A percentile compares a stretch with the other conserved stretches of the same genome.
These are phyloP conservation scores for Meandrina meandrites DNA, from an alignment of 92 coral and sea anemone species.

Conservation along the genomic window DNA sequence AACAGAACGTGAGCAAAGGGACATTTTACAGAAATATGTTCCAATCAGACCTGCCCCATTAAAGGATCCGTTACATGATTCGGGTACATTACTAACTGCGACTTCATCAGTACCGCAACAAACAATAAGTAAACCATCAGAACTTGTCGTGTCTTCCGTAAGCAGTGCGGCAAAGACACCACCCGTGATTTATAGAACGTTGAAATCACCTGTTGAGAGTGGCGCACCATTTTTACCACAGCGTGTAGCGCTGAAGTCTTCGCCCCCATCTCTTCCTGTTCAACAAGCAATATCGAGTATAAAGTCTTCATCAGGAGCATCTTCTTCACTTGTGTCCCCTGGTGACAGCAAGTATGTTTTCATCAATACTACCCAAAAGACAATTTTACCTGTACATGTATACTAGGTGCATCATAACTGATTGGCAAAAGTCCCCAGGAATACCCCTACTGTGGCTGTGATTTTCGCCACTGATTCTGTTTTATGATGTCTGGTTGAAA, in stretches of 20 bases:
- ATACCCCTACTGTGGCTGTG: no score
- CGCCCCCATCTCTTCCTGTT: constrained; percentile 51
- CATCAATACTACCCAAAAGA: no score
- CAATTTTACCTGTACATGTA: no score
- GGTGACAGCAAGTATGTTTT: constrained; percentile 16
- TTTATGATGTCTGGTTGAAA: no score
- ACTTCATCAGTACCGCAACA: constrained; percentile 1
- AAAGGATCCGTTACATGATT: not conserved
- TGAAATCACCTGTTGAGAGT: constrained; percentile 50
- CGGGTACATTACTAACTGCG: not conserved
- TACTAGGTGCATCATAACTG: no score
- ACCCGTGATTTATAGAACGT: constrained; percentile 49
- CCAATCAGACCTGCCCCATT: constrained; percentile 14
- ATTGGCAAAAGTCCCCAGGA: no score
- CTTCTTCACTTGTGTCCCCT: constrained; percentile 11
- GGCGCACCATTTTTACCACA: constrained; percentile 49
- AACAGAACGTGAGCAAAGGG: not conserved
- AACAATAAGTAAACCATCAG: constrained; percentile 28
- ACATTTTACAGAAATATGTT: constrained; percentile 5
- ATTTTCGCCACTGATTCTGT: no score
- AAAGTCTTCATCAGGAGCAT: not conserved
- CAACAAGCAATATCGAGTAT: constrained; percentile 23
- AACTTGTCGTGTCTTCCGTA: constrained; percentile 6
- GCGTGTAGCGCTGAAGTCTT: constrained; percentile 51
- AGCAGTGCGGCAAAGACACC: constrained; percentile 21